Conservation (phyloP, 2,113 vertebrate genomes). For the Etheostoma cragini region DNA sequence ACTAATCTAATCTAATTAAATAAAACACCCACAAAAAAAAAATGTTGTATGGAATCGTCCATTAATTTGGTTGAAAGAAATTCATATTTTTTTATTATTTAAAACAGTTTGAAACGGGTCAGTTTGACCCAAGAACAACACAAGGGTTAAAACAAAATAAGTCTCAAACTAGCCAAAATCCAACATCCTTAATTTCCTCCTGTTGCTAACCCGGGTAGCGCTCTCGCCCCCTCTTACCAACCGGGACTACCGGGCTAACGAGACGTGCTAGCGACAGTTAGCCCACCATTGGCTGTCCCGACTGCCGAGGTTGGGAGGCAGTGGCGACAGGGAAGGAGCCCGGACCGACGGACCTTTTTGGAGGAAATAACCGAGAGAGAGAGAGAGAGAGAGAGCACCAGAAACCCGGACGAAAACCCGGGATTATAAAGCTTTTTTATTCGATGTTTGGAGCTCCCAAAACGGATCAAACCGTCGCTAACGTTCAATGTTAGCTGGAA, state of each 20-base stretch:
- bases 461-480: constrained; percentile 11
- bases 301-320: constrained; percentile 75
- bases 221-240: constrained; percentile 34
- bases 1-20: no score
- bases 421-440: constrained; percentile 14
- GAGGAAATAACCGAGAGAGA: constrained; percentile 31
- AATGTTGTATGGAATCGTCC: no score
- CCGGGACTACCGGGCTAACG: constrained; percentile 35
- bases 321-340: constrained; percentile 62
- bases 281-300: constrained; percentile 68
- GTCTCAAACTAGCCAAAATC: no score
- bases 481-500: constrained; percentile 52
- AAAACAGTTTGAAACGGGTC: no score
- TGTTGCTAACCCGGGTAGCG: constrained; percentile 33
- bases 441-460: neutral
- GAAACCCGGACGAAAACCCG: constrained; percentile 6
- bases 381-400: neutral
- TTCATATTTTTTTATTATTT: no score
- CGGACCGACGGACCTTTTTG: constrained; percentile 20
- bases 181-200: constrained; percentile 8
- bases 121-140: no score
- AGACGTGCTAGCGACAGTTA: constrained; percentile 29
- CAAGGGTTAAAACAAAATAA: no score
- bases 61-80: no score
- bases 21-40: no score